Evolutionary conservation across 1,140 invertebrate species (phyloP), one percentile per base, ranked within the genome.

Genomic region (Drosophila obscura): DNA sequence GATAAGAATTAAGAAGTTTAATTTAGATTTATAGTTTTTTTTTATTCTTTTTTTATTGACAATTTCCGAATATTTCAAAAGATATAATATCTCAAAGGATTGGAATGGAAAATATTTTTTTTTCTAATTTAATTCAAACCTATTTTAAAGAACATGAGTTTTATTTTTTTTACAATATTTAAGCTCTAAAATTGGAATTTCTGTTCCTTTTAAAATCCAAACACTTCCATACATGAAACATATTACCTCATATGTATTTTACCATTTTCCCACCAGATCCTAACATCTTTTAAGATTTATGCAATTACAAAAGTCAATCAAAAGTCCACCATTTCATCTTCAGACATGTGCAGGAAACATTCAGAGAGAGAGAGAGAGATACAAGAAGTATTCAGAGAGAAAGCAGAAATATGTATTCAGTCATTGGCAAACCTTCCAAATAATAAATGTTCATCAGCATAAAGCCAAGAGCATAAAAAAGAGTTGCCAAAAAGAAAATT

Each of bases 401-500:
- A 39, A 39, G 35, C 35, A 39, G 16, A 28, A 26, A 41, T 55
- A 31, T 31, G 49, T 55, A 31, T 31, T 68, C 31, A n/a, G 43
- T 55, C 65, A 66, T 41, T 41, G 39, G 50, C 62, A 68, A 49
- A 68, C 50, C 49, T 55, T 68, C 16, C 50, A 67, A 51, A 52
- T 26, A 62, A 50, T 24, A 44, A 39, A 51, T 11, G 52, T n/a
- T 50, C 45, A 60, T 71, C 1, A 55, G 41, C 43, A 69, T 51
- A 53, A 22, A 53, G 31, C 13, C 15, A 39, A 39, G 19, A 16
- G 11, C 31, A 39, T 35, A 50, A 13, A 50, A 72, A 69, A 61
- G 44, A 73, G 69, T 72, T 71, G 56, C 7, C 35, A 39, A 46
- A 71, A 72, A 41, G 65, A 51, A 48, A 60, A 61, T 73, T 53